Evolutionary conservation across 1,140 invertebrate genomes (phyloP), one percentile per base, ranked within the genome.

Genomic region (Brachionus calyciflorus): DNA sequence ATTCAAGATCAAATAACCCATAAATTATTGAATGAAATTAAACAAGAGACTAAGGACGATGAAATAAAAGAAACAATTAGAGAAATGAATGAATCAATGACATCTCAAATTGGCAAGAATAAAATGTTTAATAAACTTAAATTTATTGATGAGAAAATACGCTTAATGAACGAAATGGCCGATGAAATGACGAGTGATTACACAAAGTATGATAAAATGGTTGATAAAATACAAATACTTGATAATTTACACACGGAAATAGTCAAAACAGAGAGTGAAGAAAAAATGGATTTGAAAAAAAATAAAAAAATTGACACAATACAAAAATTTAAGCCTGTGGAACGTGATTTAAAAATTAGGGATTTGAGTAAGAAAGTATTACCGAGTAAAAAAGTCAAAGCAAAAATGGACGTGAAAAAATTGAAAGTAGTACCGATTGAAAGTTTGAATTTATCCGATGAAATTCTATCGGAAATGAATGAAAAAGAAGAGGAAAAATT

Each of bases 121-220:
- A 17, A 24, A 28, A 17, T 57, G 10, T 19, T 57, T 3, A 33
- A n/a, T 24, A 17, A 57, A 33, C 19, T 57, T 9, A 57, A 57
- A 21, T 33, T 24, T 40, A 37, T 73, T 19, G 69, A 73, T n/a
- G 26, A 51, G 21, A 53, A 73, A 41, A 53, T 73, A 21, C 5
- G 33, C 3, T 40, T 26, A 21, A 73, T 73, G 46, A 53, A 30
- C 10, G 33, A 73, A 55, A 73, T 53, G 46, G 69, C 69, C n/a
- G 46, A 73, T 6, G 24, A 40, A 41, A 49, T 73, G 46, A 41
- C 4, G 1, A 33, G 33, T 14, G 69, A 73, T 14, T 51, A 51
- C 51, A n/a, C 12, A 14, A 65, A 19, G 14, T 44, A 44, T 3
- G 10, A 40, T 6, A 26, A 41, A 24, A n/a, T 24, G 21, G 37